A percentile compares a stretch with the other conserved stretches of the same genome.
Conservation (phyloP, 2,113 vertebrate species). For the Progne subis region DNA sequence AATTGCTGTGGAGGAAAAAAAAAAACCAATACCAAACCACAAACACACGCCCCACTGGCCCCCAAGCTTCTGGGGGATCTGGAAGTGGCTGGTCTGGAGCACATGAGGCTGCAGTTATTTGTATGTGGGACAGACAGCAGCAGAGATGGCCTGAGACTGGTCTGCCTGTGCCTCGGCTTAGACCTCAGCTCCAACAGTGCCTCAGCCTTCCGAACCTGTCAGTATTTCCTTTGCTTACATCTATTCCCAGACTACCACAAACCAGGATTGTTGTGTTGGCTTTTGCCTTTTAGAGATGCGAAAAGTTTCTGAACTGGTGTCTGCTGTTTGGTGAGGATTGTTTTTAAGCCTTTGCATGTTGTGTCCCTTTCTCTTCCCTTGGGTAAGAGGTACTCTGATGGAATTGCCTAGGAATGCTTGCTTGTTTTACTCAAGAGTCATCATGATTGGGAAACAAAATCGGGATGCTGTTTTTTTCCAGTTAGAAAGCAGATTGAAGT, state of each 20-base stretch:
- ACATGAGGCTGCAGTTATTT: not conserved
- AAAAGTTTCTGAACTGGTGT: not conserved
- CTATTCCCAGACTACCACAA: not conserved
- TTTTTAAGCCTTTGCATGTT: not conserved
- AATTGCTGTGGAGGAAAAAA: constrained; percentile 21
- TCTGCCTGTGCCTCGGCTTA: not conserved
- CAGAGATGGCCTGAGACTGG: not conserved
- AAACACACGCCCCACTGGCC: not conserved
- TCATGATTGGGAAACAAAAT: not conserved
- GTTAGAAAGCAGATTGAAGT: not conserved
- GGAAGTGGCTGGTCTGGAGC: not conserved
- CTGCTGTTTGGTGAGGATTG: not conserved
- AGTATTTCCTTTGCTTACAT: not conserved
- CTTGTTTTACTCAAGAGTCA: not conserved
- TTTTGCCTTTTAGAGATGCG: not conserved
- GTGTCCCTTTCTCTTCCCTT: not conserved
- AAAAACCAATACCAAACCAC: not conserved
- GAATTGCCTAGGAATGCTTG: not conserved
- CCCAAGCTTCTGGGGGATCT: not conserved
- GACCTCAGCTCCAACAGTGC: not conserved
- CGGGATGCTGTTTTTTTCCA: not conserved
- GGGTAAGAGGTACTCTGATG: not conserved
- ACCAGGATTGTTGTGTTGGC: not conserved
- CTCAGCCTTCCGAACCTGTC: not conserved
- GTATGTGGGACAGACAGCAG: not conserved